Conservation (phyloP, 2,113 vertebrate genomes). For the Oophaga pumilio region DNA sequence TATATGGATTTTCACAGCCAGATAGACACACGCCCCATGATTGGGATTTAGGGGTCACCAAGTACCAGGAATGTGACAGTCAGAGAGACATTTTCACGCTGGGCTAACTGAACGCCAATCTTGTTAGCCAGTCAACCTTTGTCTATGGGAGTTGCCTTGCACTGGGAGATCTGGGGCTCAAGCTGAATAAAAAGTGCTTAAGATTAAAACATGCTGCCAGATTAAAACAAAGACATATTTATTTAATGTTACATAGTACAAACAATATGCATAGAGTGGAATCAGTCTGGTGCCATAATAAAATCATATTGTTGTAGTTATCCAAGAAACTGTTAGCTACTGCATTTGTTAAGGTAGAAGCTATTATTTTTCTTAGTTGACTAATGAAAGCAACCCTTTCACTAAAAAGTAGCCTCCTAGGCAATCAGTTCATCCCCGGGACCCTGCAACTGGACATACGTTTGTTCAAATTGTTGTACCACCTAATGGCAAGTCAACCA, state of each 20-base stretch:
- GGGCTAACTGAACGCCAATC: slow-evolving; percentile 11
- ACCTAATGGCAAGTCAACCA: no score
- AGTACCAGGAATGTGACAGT: slow-evolving; percentile 21
- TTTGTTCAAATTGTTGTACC: no score
- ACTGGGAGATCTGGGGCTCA: neutral
- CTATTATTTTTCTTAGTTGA: neutral
- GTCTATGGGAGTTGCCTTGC: neutral
- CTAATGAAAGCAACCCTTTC: no score
- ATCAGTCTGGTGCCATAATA: neutral
- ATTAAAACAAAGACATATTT: slow-evolving; percentile 6
- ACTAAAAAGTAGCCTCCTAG: no score
- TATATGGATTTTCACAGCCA: slow-evolving; percentile 33
- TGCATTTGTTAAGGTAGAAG: neutral
- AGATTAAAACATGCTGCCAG: neutral
- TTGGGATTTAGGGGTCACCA: slow-evolving; percentile 22
- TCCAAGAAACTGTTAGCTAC: neutral
- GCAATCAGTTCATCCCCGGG: no score
- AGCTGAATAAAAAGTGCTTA: neutral
- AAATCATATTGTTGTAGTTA: neutral
- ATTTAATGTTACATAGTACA: neutral
- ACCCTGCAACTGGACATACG: no score
- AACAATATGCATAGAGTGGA: no score
- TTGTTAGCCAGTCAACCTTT: slow-evolving; percentile 1
- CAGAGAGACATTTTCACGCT: slow-evolving; percentile 9
- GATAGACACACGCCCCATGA: slow-evolving; percentile 11